phyloP scores from a whole-genome alignment of 2,797 vertebrate species.

The Tarsius wallacei region DNA sequence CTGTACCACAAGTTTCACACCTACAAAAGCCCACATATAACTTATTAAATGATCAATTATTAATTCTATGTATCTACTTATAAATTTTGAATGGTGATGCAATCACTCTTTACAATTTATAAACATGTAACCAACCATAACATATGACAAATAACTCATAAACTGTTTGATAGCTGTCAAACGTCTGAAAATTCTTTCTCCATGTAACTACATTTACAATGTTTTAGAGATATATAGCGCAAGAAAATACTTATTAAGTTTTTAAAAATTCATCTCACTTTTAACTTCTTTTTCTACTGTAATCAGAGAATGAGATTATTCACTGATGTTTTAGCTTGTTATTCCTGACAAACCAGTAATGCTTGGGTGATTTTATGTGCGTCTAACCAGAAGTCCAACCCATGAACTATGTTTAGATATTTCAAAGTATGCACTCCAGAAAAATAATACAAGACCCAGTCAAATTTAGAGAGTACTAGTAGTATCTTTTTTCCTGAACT shows the following conservation, averaged over 20 bases:
- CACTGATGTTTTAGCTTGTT: constrained; percentile 37
- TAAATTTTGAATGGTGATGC: constrained; percentile 11
- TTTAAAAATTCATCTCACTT: constrained; percentile 15
- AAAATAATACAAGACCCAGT: neutral
- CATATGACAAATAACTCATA: neutral
- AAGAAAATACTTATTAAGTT: constrained; percentile 1
- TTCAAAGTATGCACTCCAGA: neutral
- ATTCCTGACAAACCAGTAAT: neutral
- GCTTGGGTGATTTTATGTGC: neutral
- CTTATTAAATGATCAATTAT: neutral
- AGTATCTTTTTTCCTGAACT: neutral
- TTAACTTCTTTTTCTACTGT: neutral
- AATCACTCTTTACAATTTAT: constrained; percentile 21
- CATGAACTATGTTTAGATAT: neutral
- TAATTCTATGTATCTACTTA: constrained; percentile 14
- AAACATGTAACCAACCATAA: neutral
- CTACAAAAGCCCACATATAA: constrained; percentile 88
- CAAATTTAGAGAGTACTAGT: neutral
- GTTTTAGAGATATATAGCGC: neutral
- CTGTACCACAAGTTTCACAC: constrained; percentile 94
- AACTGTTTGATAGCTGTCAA: constrained; percentile 2
- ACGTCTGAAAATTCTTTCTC: constrained; percentile 46
- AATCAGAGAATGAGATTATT: neutral
- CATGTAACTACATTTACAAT: constrained; percentile 51
- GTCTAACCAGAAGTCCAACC: neutral